Conservation (phyloP, 2,797 vertebrate species). For the Aulostomus chinensis region DNA sequence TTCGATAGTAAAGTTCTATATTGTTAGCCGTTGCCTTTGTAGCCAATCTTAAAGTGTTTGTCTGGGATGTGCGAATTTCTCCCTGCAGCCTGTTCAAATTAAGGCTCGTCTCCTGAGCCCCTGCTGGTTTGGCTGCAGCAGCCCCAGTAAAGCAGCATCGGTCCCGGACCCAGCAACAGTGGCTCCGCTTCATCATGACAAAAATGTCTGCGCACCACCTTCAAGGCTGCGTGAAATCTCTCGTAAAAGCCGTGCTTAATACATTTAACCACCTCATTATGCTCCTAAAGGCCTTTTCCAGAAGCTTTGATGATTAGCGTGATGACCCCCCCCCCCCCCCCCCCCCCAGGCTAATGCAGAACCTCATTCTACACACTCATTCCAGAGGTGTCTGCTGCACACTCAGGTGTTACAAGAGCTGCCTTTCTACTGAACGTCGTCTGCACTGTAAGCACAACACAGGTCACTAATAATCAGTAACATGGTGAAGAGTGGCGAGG, state of each 20-base stretch:
- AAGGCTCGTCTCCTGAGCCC: slow-evolving; percentile 26
- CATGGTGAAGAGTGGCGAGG: no score
- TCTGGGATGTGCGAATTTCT: slow-evolving; percentile 22
- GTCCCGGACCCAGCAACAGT: slow-evolving; percentile 36
- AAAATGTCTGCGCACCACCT: slow-evolving; percentile 25
- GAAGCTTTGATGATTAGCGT: slow-evolving; percentile 46
- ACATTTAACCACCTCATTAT: slow-evolving; percentile 62
- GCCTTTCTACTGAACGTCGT: no score
- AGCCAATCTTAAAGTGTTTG: slow-evolving; percentile 37
- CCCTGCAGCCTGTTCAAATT: slow-evolving; percentile 63
- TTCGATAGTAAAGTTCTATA: no score
- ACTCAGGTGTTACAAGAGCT: no score
- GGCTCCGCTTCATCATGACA: slow-evolving; percentile 27
- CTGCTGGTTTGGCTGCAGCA: slow-evolving; percentile 35
- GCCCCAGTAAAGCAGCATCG: slow-evolving; percentile 38
- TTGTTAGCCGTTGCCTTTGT: no score
- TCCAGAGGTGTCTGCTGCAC: slow-evolving; percentile 19
- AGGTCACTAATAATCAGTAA: no score
- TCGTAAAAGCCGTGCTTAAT: slow-evolving; percentile 60
- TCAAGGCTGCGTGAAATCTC: slow-evolving; percentile 37
- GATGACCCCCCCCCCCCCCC: no score
- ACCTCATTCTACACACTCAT: slow-evolving; percentile 9
- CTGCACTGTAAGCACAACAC: no score
- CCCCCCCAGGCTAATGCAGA: slow-evolving; percentile 15
- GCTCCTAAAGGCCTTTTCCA: slow-evolving; percentile 39